Evolutionary conservation across 2,888 invertebrate genomes (phyloP), one percentile per base, ranked within the genome.

Genomic region (Lasius fuliginosus): DNA sequence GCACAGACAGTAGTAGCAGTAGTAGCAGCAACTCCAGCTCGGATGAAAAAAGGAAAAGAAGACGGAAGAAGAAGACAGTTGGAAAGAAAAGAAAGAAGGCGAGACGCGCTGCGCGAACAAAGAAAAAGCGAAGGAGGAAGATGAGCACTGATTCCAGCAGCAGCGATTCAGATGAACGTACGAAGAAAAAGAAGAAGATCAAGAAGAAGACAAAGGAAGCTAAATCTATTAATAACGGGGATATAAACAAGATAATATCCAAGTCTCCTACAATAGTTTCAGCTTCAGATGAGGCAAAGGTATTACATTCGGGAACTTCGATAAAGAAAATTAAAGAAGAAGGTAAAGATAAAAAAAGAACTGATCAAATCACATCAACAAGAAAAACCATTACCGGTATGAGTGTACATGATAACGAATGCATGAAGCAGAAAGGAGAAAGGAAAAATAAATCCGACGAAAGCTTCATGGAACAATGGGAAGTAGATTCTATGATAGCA

Each of bases 101-200:
- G 0, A 94, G 92, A 60, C 90, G 91, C 9, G 85, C 85, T 12
- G 88, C 88, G 6, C 92, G 87, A 12, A 90, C 88, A 46, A 91
- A 91, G 36, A 93, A 91, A 33, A 94, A 93, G 68, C 93, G 92
- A 18, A 91, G 83, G 68, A 92, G 90, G 83, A 92, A 89, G 68
- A 85, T 85, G 0, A 92, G 92, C 36, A 87, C 91, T 0, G 93
- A 92, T 18, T 93, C 94, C 3, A 94, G 92, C 33, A 94, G 93
- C 60, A 93, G 92, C 4, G 94, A 94, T 36, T 93, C 93, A 0
- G 92, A 94, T 11, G 90, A 84, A 33, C 85, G 84, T 5, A 87
- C 81, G 3, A 90, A 89, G 62, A 90, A 64, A 82, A 88, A 73
- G 6, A 36, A 9, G 3, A 67, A 6, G 6, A 71, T 8, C 18